phyloP scores from a whole-genome alignment of 1,140 invertebrate genomes.

The Lepidurus arcticus region DNA sequence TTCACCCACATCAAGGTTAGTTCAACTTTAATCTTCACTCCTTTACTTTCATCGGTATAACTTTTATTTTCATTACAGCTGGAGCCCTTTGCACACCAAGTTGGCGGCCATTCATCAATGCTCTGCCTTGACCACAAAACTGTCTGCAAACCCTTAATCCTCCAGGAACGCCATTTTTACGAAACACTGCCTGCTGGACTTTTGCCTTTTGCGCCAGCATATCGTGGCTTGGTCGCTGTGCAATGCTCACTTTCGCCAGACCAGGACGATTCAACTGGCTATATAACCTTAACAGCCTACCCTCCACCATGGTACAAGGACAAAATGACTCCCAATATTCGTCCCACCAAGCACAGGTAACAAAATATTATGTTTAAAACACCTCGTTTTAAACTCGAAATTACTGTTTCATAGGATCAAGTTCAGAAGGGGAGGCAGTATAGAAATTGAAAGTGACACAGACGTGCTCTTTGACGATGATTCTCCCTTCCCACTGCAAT shows the following conservation, averaged over 20 bases:
- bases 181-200: constrained; percentile 49
- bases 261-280: constrained; percentile 47
- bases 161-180: constrained; percentile 54
- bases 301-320: constrained; percentile 41
- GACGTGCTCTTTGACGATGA: constrained; percentile 42
- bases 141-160: constrained; percentile 56
- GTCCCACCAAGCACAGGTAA: constrained; percentile 36
- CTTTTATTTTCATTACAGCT: constrained; percentile 41
- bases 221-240: constrained; percentile 44
- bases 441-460: constrained; percentile 48
- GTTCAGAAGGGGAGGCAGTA: constrained; percentile 45
- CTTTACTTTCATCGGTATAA: neutral
- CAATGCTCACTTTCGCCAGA: constrained; percentile 25
- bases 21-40: neutral
- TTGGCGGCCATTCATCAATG: constrained; percentile 56
- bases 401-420: constrained; percentile 41
- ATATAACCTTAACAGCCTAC: constrained; percentile 48
- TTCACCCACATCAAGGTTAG: neutral
- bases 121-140: constrained; percentile 53
- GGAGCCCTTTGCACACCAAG: constrained; percentile 53
- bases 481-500: constrained; percentile 14
- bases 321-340: neutral
- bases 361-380: neutral
- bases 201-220: constrained; percentile 52
- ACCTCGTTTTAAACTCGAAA: neutral